Conservation (phyloP, 2,888 invertebrate genomes). For the Chrysolina americana region DNA sequence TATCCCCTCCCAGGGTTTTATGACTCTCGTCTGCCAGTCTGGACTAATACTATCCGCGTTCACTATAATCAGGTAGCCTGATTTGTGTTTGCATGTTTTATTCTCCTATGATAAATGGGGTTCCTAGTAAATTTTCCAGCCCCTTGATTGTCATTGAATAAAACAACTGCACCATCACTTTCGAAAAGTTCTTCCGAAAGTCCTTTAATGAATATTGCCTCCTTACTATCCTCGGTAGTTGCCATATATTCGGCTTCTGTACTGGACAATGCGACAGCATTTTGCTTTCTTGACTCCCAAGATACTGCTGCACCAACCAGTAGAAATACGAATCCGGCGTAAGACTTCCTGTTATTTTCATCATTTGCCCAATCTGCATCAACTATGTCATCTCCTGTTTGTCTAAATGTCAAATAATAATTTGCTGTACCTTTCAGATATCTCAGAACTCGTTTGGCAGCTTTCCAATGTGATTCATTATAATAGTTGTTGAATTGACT, state of each 20-base stretch:
- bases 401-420: neutral
- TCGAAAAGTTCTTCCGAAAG: neutral
- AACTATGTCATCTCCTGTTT: constrained; percentile 7
- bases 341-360: constrained; percentile 64
- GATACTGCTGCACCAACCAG: constrained; percentile 54
- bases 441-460: constrained; percentile 32
- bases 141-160: neutral
- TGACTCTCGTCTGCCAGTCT: no score
- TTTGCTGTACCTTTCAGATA: constrained; percentile 36
- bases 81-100: neutral
- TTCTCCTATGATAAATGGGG: neutral
- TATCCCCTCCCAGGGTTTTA: no score
- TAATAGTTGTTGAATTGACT: constrained; percentile 43
- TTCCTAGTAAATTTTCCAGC: neutral
- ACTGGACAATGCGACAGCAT: constrained; percentile 54
- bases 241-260: constrained; percentile 59
- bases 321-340: constrained; percentile 56
- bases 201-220: constrained; percentile 29
- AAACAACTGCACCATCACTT: neutral
- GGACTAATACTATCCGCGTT: no score
- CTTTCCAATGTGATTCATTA: constrained; percentile 45
- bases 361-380: constrained; percentile 42
- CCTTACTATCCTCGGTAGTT: constrained; percentile 43
- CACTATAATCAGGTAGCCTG: no score
- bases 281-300: constrained; percentile 58